These are phyloP conservation scores for Drosophila parvula DNA, from an alignment of 1,140 invertebrate species.

Conservation along the genomic window DNA sequence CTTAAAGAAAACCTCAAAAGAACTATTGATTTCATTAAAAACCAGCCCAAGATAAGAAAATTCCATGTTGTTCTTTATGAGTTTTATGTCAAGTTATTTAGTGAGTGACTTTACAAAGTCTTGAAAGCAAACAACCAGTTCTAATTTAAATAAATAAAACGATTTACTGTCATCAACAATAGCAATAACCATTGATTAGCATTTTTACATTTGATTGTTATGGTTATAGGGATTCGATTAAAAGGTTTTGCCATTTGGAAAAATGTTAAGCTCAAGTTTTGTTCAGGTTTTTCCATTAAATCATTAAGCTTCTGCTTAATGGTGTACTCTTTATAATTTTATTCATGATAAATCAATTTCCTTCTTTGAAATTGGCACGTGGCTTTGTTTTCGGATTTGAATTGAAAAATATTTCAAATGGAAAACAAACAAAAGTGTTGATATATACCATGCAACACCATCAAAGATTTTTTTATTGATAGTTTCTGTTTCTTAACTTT, in stretches of 20 bases:
- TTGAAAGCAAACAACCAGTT: conserved; percentile 4
- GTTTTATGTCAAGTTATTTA: not conserved
- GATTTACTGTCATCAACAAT: not conserved
- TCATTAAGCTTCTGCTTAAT: not conserved
- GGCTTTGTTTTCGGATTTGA: not conserved
- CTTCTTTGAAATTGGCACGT: too few relatives aligned
- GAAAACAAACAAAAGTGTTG: too few relatives aligned
- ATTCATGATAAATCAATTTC: not conserved
- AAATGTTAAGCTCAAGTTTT: not conserved
- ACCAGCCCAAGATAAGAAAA: not conserved
- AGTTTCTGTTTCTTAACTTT: too few relatives aligned
- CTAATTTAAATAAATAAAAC: not conserved
- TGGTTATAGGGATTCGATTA: not conserved
- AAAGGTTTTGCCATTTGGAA: conserved; percentile 1
- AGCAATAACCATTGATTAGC: conserved; percentile 3
- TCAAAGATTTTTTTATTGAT: not conserved
- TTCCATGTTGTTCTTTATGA: not conserved
- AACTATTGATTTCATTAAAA: not conserved
- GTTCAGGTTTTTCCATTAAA: conserved; percentile 8
- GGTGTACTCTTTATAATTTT: not conserved
- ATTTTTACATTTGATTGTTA: not conserved
- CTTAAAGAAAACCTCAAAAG: too few relatives aligned
- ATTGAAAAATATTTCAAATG: not conserved
- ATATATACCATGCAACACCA: not conserved
- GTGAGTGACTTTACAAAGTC: not conserved